Evolutionary conservation across 2,113 vertebrate genomes (phyloP), one percentile per base, ranked within the genome.

Genomic region (Pica pica): DNA sequence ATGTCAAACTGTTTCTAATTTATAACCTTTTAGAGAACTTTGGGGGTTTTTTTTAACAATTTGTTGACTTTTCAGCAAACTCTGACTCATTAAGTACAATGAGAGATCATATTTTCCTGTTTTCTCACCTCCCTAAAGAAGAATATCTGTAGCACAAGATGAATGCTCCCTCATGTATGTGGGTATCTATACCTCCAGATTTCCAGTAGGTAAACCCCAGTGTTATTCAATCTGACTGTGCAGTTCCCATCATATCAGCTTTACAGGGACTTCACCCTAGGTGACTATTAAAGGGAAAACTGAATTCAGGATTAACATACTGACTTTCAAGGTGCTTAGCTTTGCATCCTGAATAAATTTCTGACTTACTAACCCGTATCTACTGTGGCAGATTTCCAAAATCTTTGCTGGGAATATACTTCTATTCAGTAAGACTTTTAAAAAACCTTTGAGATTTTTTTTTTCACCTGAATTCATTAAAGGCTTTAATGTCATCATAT

Each of bases 401-500:
- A 74, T 74, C 78, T 76, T 91, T 85, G 28, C 33, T 93, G 74
- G 57, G 50, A 87, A 87, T 90, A 60, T n/a, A 39, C 13, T 75
- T 67, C 55, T 87, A 30, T 89, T 94, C 39, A 65, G n/a, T 46
- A 85, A 77, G 59, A 78, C 14, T 74, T 68, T n/a, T 41, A 52
- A 73, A 76, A 93, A 95, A 39, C 39, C 42, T 95, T 87, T 55
- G 60, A 81, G 64, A 4, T 11, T 52, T 69, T 56, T 90, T 90
- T 71, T 70, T 71, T 7, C 30, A 70, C 37, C 50, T 78, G 59
- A 83, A 88, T 77, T 77, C 63, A 75, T 91, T 89, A 89, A 89
- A 93, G 59, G 20, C 52, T 92, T 95, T 90, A 81, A 83, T 88
- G 71, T 92, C 89, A 68, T 82, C 78, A 39, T 94, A 91, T 74